Base-by-base conservation (phyloP, 2,113 vertebrate species). In the Anolis sagrei region DNA sequence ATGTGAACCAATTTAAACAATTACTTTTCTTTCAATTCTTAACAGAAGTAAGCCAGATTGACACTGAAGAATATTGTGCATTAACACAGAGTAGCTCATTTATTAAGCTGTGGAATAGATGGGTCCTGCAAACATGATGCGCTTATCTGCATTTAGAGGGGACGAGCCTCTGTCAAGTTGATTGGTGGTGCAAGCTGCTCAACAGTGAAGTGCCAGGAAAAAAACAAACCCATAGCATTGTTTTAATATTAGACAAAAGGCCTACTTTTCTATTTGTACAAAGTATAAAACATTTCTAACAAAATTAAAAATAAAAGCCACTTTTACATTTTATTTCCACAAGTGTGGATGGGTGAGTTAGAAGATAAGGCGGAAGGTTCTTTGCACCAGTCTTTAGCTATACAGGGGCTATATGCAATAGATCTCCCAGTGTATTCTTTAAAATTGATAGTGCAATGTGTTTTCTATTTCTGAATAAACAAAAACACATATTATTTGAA, bases 91-190 rank as follows among this genome's bases (percentile, higher is more conserved):
- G 83, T 83, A 93, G 88, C 87, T 79, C 1, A 87, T 95, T 91
- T 95, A 34, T 93, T 95, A 94, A 86, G 86, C 75, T 87, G 39
- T 86, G 73, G 90, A 92, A 91, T 88, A 87, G 83, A 90, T 88
- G 84, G 32, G 93, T 89, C 68, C 87, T 18, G 36, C 66, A 75
- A 84, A 90, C 79, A 86, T 88, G 88, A 95, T 93, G 93, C 86
- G 92, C 77, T 94, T 92, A 91, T 88, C 76, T 93, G 34, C 84
- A 88, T 83, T 83, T 93, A 90, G 89, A 87, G 89, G 89, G 62
- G 78, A 91, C 90, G 64, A 79, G 76, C 11, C 68, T 86, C 91
- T 93, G 85, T 90, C 23, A 91, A 89, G 91, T 23, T 86, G 87
- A 91, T 92, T 48, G 36, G 87, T 58, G 86, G 77, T 80, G 79